phyloP scores from a whole-genome alignment of 2,113 vertebrate genomes.

The Theristicus caerulescens region DNA sequence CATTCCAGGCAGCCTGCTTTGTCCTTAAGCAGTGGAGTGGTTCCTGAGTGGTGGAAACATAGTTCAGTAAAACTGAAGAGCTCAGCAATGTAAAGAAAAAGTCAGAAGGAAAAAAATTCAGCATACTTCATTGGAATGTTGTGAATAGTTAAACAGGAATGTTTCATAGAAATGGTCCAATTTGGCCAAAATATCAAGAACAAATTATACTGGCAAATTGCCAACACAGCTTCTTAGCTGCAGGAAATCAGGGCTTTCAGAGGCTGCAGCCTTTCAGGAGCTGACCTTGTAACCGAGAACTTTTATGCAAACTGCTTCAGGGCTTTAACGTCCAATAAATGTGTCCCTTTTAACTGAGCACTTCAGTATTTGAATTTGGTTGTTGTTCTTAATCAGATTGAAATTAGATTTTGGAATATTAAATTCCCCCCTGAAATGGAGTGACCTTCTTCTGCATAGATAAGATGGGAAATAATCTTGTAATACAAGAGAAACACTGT shows the following conservation, averaged over 20 bases:
- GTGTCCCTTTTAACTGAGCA: neutral
- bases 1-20: neutral
- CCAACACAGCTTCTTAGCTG: neutral
- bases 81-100: neutral
- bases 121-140: neutral
- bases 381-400: neutral
- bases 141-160: neutral
- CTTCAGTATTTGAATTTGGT: neutral
- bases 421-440: neutral
- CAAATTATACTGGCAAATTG: neutral
- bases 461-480: neutral
- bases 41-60: neutral
- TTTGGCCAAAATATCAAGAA: constrained; percentile 1
- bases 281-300: neutral
- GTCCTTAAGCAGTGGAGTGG: neutral
- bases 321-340: neutral
- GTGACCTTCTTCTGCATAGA: neutral
- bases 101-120: neutral
- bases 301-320: neutral
- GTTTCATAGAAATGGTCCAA: neutral
- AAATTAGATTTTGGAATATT: constrained; percentile 29
- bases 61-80: neutral
- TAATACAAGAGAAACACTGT: neutral
- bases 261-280: constrained; percentile 5
- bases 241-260: neutral